Percentiles rank a stretch among this genome's conserved stretches.
Evolutionary conservation across 53 echinoderm and acorn worm genomes (phyloP).

Genomic region (Luidia sarsii): DNA sequence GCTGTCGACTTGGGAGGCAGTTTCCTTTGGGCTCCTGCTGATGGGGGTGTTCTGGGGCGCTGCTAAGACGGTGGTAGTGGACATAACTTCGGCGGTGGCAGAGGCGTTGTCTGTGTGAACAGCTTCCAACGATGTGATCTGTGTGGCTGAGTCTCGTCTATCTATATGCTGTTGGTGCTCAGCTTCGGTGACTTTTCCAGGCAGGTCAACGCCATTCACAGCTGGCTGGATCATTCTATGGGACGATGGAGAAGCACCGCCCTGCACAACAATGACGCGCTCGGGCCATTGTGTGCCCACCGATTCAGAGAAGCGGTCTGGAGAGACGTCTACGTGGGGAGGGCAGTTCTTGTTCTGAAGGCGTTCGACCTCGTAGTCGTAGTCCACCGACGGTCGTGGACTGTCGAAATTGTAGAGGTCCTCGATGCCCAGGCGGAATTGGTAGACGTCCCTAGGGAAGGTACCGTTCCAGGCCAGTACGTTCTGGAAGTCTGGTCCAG

Average conservation of each 20-base stretch:
- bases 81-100: conserved; percentile 8
- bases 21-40: background rate
- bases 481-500: conserved; percentile 73
- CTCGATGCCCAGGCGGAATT: conserved; percentile 69
- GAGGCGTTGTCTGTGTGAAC: background rate
- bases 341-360: conserved; percentile 59
- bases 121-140: conserved; percentile 3
- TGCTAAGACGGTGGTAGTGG: background rate
- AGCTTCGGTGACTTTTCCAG: conserved; percentile 36
- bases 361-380: conserved; percentile 77
- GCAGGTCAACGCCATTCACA: conserved; percentile 34
- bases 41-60: conserved; percentile 10
- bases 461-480: conserved; percentile 98
- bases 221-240: conserved; percentile 34
- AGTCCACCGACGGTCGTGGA: conserved; percentile 88
- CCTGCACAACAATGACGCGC: conserved; percentile 76
- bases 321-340: conserved; percentile 64
- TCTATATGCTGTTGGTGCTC: conserved; percentile 34
- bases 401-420: conserved; percentile 86
- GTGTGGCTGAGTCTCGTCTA: conserved; percentile 17
- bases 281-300: conserved; percentile 97
- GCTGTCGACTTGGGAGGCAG: background rate
- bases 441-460: conserved; percentile 94
- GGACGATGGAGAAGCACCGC: conserved; percentile 59
- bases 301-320: conserved; percentile 69